These are phyloP conservation scores for Drosophila villosipedis DNA, from an alignment of 2,888 invertebrate species.

Conservation along the genomic window DNA sequence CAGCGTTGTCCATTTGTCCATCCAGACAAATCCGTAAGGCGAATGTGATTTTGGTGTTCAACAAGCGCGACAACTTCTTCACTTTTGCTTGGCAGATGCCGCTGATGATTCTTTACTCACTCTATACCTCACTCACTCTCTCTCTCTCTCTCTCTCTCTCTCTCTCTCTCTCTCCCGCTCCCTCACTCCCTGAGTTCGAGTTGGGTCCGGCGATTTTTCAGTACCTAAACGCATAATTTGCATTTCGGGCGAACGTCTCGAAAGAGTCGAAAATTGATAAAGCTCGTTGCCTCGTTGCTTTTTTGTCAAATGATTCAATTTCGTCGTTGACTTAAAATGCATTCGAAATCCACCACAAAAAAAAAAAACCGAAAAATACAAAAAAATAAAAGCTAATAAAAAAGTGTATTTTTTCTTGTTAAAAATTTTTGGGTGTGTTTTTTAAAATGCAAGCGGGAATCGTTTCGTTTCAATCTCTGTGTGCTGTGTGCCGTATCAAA, in stretches of 20 bases:
- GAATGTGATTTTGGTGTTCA: constrained; percentile 27
- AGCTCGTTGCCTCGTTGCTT: constrained; percentile 50
- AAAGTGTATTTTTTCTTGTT: constrained; percentile 43
- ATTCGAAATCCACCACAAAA: constrained; percentile 35
- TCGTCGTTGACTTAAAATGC: constrained; percentile 71
- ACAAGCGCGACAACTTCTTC: constrained; percentile 55
- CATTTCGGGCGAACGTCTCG: constrained; percentile 56
- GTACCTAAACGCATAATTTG: constrained; percentile 76
- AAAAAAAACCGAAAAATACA: constrained; percentile 19
- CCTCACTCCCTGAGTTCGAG: not conserved
- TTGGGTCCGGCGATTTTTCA: constrained; percentile 43
- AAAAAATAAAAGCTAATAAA: constrained; percentile 4
- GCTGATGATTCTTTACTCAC: constrained; percentile 3
- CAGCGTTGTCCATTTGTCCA: constrained; percentile 37
- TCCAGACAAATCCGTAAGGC: constrained; percentile 1
- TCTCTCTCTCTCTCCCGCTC: not conserved
- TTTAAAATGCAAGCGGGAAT: constrained; percentile 41
- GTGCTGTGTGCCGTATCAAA: constrained; percentile 30
- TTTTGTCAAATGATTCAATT: constrained; percentile 81
- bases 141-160: not conserved
- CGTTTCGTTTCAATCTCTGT: constrained; percentile 7
- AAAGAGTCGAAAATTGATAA: constrained; percentile 56
- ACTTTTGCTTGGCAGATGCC: constrained; percentile 16
- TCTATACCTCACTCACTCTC: not conserved
- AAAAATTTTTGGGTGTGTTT: constrained; percentile 55